A percentile compares a stretch with the other conserved stretches of the same genome.
Conservation (phyloP, 2,797 vertebrate species). For the Melanotaenia nigrans region DNA sequence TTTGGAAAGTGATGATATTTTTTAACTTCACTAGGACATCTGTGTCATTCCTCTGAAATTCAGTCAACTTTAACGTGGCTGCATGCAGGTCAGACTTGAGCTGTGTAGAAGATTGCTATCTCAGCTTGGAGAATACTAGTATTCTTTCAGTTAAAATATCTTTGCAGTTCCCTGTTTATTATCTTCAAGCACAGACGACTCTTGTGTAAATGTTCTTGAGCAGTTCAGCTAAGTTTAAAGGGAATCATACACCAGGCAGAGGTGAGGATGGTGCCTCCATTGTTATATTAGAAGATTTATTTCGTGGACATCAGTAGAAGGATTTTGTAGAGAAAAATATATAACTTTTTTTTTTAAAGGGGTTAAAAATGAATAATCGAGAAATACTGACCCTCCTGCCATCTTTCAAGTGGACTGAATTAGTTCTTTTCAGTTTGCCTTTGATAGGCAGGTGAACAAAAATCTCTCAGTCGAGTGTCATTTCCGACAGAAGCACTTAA, state of each 20-base stretch:
- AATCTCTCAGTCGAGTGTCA: background rate
- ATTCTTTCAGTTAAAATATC: background rate
- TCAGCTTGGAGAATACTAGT: background rate
- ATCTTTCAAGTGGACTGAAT: background rate
- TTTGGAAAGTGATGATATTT: background rate
- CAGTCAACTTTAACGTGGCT: background rate
- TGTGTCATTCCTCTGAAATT: background rate
- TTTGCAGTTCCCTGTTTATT: background rate
- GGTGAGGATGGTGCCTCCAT: background rate
- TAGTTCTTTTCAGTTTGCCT: background rate
- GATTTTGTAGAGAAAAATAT: background rate
- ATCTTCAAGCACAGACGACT: background rate
- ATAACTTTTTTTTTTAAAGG: background rate
- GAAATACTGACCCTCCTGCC: background rate
- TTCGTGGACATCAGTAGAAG: conserved; percentile 3
- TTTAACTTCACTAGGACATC: background rate
- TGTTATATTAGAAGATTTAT: conserved; percentile 2
- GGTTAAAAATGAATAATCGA: background rate
- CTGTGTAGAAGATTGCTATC: background rate
- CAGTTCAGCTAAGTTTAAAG: conserved; percentile 11
- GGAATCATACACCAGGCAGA: background rate
- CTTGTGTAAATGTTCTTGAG: background rate
- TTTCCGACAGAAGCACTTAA: background rate
- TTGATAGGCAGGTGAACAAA: background rate
- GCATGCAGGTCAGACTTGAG: background rate